Base-by-base conservation (phyloP, 2,888 invertebrate genomes). In the Andrena chrysosceles region DNA sequence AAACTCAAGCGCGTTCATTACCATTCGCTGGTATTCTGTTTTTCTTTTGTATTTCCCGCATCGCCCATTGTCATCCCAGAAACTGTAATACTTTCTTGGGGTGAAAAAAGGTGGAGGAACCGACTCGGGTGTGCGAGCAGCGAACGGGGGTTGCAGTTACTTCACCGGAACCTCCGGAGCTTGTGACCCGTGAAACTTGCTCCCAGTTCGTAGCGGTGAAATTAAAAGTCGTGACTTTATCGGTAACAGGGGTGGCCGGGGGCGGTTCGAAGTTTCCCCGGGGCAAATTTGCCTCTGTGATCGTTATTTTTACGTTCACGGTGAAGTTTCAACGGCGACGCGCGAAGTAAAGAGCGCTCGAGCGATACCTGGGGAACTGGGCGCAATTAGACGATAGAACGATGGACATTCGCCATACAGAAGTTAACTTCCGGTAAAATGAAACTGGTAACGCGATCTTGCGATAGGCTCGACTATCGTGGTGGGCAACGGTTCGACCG, bases 161-260 rank as follows among this genome's bases (percentile, higher is more conserved):
- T 69, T 56, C 16, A 56, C 56, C 16, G 26, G 56, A 23, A 69
- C 56, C 69, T 8, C 54, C 54, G 20, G 8, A 3, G 56, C 69
- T 59, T 35, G 66, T 73, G 35, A 42, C 35, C 56, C 66, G 66
- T 73, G 35, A 56, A 73, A 73, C 73, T 56, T 35, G 29, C 73
- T 42, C 26, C 29, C 54, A 56, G 64, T 64, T 56, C 64, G 64
- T 26, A 26, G 64, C 72, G 64, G 54, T 73, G 54, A 73, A 66
- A 73, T 73, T 73, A 73, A 73, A 73, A 73, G 73, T 73, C 66
- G 56, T 42, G 35, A 56, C 66, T 56, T 73, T 42, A 73, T 73
- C 56, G 54, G 33, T 33, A 64, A 54, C 20, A 56, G 56, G 23
- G 23, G 8, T 10, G 23, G 29, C 20, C n/a, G n/a, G n/a, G 54